Percentiles rank a stretch among this genome's conserved stretches.
phyloP scores from a whole-genome alignment of 2,888 invertebrate species.

The Parnassius glacialis region DNA sequence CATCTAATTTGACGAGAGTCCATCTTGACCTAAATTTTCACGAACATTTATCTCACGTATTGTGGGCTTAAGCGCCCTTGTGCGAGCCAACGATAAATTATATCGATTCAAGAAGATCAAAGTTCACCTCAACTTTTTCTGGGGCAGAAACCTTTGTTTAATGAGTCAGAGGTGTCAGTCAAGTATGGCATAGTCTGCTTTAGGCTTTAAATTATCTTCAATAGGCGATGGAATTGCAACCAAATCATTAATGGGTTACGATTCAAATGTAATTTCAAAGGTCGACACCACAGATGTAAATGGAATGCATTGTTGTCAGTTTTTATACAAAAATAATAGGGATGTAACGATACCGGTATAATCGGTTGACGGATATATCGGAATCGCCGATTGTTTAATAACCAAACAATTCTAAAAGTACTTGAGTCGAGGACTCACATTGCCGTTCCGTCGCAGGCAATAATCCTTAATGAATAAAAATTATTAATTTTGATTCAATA shows the following conservation, averaged over 20 bases:
- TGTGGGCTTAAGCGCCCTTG: constrained; percentile 22
- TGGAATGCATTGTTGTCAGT: constrained; percentile 15
- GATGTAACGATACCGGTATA: no score
- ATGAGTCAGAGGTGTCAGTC: constrained; percentile 14
- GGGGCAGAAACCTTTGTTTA: constrained; percentile 16
- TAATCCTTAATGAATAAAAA: no score
- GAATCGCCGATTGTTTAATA: no score
- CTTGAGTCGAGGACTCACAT: no score
- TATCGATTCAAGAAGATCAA: constrained; percentile 10
- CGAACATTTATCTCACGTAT: constrained; percentile 10
- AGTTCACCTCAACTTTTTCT: constrained; percentile 16
- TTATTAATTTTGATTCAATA: no score
- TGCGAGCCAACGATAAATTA: constrained; percentile 15
- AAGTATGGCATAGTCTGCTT: constrained; percentile 11
- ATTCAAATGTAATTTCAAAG: background rate
- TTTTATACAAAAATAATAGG: constrained; percentile 12
- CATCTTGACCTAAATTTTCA: constrained; percentile 24
- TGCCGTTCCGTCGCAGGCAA: no score
- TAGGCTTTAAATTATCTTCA: constrained; percentile 2
- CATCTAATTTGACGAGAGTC: constrained; percentile 12
- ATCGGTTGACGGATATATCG: no score
- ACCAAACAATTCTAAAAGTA: no score
- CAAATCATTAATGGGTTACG: background rate
- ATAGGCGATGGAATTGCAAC: background rate
- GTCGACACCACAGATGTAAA: constrained; percentile 11